Percentiles rank a stretch among this genome's conserved stretches.
phyloP scores from a whole-genome alignment of 2,113 vertebrate genomes.

The Laticauda laticaudata region DNA sequence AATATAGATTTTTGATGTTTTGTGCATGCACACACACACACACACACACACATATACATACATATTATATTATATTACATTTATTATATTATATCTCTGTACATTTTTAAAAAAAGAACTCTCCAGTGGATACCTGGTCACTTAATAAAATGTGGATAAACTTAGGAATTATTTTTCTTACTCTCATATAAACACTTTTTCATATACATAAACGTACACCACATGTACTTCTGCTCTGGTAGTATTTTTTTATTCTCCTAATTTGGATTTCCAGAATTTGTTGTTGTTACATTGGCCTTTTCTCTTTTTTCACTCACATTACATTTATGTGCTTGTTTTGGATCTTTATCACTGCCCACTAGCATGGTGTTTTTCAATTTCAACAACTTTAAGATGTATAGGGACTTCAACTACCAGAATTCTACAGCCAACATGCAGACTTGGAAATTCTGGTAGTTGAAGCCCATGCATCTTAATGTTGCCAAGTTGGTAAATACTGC shows the following conservation, averaged over 20 bases:
- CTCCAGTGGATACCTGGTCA: no score
- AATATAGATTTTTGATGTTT: not conserved
- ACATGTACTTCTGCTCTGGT: not conserved
- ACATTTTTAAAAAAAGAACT: not conserved
- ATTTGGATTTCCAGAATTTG: not conserved
- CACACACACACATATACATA: accelerated
- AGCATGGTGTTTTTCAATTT: not conserved
- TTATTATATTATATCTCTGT: not conserved
- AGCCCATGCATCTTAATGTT: not conserved
- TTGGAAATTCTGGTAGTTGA: not conserved
- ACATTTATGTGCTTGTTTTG: not conserved
- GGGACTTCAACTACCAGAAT: not conserved
- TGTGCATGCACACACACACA: not conserved
- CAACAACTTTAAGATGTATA: not conserved
- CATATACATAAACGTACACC: not conserved
- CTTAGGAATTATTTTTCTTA: not conserved
- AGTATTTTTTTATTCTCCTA: not conserved
- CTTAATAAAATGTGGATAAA: not conserved
- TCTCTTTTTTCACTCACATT: not conserved
- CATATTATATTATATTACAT: no score
- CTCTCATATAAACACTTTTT: not conserved
- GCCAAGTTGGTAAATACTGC: not conserved
- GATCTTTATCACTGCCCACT: not conserved
- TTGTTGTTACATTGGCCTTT: not conserved
- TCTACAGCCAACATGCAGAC: not conserved